These are phyloP conservation scores for Coregonus suidteri DNA, from an alignment of 2,797 vertebrate genomes.

Conservation along the genomic window DNA sequence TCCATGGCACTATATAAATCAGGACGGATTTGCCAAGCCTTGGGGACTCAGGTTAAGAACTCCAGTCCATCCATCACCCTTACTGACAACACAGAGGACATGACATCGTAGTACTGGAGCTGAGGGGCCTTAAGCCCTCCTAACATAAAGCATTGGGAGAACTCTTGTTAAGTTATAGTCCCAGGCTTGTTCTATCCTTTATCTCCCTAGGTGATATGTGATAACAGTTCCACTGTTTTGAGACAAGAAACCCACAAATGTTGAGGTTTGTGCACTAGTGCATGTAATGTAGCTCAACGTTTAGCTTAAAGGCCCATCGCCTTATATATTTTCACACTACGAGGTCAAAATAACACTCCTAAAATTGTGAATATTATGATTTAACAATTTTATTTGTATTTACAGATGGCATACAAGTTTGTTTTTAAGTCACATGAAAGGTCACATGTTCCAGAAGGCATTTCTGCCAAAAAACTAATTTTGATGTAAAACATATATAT, in stretches of 20 bases:
- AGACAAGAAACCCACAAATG: not conserved
- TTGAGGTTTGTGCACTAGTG: not conserved
- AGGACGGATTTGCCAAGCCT: not conserved
- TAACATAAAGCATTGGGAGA: not conserved
- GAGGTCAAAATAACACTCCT: too few relatives aligned
- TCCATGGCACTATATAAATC: constrained; percentile 10
- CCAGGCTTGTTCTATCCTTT: not conserved
- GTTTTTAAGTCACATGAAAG: too few relatives aligned
- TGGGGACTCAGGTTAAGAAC: not conserved
- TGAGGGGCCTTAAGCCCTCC: not conserved
- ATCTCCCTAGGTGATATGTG: not conserved
- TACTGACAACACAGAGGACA: not conserved
- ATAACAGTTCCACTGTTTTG: not conserved
- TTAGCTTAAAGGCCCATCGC: too few relatives aligned
- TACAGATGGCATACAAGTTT: too few relatives aligned
- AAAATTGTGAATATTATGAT: too few relatives aligned
- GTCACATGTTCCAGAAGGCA: too few relatives aligned
- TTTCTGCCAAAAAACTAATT: too few relatives aligned
- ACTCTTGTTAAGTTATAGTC: not conserved
- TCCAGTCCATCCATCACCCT: not conserved
- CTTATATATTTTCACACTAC: too few relatives aligned
- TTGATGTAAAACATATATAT: too few relatives aligned
- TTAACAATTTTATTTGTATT: too few relatives aligned
- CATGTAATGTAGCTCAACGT: not conserved
- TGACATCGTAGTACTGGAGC: not conserved